Percentiles rank a stretch among this genome's conserved stretches.
Evolutionary conservation across 2,888 invertebrate species (phyloP).

Genomic region (Willowsia nigromaculata): DNA sequence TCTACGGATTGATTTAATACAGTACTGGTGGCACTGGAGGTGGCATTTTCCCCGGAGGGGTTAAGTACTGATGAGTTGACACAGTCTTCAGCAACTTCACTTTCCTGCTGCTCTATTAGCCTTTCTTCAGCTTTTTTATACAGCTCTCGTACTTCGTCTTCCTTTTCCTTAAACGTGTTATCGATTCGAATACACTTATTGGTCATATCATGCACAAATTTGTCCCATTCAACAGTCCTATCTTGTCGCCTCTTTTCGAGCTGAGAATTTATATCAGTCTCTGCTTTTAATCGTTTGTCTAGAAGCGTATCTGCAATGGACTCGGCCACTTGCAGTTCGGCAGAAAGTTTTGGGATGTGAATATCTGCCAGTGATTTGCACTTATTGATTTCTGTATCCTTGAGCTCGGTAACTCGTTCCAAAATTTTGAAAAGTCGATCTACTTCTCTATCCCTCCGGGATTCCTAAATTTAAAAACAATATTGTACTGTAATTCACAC

Average conservation of each 20-base stretch:
- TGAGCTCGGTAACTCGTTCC: conserved; percentile 89
- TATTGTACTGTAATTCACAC: neutral
- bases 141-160: conserved; percentile 87
- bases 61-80: neutral
- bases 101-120: conserved; percentile 60
- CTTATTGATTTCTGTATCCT: conserved; percentile 87
- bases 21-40: neutral
- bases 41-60: neutral
- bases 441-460: conserved; percentile 89
- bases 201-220: conserved; percentile 89
- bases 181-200: conserved; percentile 88
- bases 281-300: conserved; percentile 66
- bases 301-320: conserved; percentile 76
- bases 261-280: conserved; percentile 74
- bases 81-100: neutral
- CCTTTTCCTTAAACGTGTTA: conserved; percentile 88
- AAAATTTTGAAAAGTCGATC: conserved; percentile 88
- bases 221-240: conserved; percentile 86
- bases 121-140: conserved; percentile 89
- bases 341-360: conserved; percentile 84
- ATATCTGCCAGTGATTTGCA: conserved; percentile 84
- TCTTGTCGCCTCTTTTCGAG: conserved; percentile 82
- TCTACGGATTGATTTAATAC: neutral
- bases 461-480: conserved; percentile 83
- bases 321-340: conserved; percentile 85